phyloP scores from a whole-genome alignment of 2,888 invertebrate species.

The Trachelus tabidus region DNA sequence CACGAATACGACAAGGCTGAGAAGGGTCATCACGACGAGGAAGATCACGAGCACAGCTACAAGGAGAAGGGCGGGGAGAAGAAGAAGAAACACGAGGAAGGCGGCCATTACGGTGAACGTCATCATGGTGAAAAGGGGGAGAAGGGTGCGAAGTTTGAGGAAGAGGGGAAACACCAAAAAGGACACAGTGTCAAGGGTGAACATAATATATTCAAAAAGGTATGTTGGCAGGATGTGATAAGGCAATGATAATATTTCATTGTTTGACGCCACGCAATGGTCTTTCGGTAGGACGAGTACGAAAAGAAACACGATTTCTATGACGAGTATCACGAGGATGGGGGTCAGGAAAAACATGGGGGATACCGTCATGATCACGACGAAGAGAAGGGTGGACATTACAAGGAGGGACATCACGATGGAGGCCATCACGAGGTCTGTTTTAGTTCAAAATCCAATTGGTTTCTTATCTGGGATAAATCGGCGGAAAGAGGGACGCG shows the following conservation, averaged over 20 bases:
- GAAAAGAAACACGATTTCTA: conserved; percentile 82
- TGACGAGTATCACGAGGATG: conserved; percentile 78
- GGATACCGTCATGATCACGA: conserved; percentile 71
- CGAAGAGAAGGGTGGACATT: conserved; percentile 68
- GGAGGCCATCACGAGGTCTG: conserved; percentile 49
- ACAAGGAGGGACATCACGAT: conserved; percentile 68
- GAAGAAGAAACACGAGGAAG: conserved; percentile 73
- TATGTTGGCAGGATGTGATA: conserved; percentile 7
- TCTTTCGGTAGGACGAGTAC: conserved; percentile 71
- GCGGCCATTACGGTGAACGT: conserved; percentile 74
- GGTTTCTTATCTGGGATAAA: not conserved
- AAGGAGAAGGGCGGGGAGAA: conserved; percentile 74
- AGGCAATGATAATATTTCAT: not conserved
- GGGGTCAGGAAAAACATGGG: conserved; percentile 75
- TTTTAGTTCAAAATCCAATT: not conserved
- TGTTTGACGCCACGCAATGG: conserved; percentile 24
- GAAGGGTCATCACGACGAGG: conserved; percentile 78
- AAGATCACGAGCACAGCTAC: conserved; percentile 74
- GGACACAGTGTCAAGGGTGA: conserved; percentile 81
- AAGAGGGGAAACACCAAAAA: conserved; percentile 77
- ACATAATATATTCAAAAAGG: conserved; percentile 79
- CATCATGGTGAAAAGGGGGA: conserved; percentile 77
- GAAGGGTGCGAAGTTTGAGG: conserved; percentile 72
- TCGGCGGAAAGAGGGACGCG: not conserved
- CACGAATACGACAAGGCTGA: conserved; percentile 74